phyloP scores from a whole-genome alignment of 2,797 vertebrate species.

The Pseudochaenichthys georgianus region DNA sequence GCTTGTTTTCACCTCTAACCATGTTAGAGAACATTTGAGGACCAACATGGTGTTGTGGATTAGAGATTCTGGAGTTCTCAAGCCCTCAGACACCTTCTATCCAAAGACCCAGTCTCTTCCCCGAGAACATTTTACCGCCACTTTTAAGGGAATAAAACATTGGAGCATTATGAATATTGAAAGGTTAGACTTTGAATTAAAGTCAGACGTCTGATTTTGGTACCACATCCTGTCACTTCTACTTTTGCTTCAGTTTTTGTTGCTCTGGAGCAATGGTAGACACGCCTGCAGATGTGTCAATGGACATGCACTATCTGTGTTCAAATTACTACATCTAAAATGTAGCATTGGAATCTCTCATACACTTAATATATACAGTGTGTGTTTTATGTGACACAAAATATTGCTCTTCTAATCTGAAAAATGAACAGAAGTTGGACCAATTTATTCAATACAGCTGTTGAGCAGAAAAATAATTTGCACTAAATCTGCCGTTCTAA shows the following conservation, averaged over 20 bases:
- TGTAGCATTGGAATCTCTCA: neutral
- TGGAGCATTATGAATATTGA: constrained; percentile 73
- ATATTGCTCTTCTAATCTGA: neutral
- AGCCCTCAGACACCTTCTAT: constrained; percentile 64
- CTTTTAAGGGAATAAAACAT: constrained; percentile 83
- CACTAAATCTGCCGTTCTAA: no score
- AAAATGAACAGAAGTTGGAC: neutral
- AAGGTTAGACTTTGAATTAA: constrained; percentile 59
- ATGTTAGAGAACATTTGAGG: constrained; percentile 53
- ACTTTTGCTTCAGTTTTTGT: constrained; percentile 11
- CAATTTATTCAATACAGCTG: neutral
- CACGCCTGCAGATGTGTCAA: neutral
- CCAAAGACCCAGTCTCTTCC: constrained; percentile 60
- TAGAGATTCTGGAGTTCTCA: constrained; percentile 40
- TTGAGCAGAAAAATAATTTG: no score
- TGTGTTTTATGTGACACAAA: no score
- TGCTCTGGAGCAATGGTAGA: neutral
- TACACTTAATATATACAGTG: neutral
- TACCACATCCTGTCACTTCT: constrained; percentile 18
- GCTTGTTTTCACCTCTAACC: constrained; percentile 38
- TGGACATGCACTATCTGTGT: neutral
- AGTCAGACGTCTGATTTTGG: constrained; percentile 38
- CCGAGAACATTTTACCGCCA: constrained; percentile 53
- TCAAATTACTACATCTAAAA: neutral
- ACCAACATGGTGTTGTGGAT: constrained; percentile 37